These are phyloP conservation scores for Conomelus anceps DNA, from an alignment of 2,888 invertebrate species.

Conservation along the genomic window DNA sequence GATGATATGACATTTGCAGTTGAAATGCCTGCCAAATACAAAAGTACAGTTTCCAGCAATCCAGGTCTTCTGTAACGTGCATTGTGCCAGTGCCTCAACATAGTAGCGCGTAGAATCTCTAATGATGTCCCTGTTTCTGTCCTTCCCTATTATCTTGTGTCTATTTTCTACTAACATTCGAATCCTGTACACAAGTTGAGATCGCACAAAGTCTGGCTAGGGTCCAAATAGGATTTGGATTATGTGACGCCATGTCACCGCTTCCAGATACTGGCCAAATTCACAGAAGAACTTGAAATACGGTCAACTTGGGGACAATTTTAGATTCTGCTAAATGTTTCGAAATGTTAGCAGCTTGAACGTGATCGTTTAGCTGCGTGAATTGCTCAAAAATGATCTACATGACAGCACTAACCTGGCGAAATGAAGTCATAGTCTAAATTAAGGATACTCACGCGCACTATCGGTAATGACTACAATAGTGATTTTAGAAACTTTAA, in stretches of 20 bases:
- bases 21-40: neutral
- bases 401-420: neutral
- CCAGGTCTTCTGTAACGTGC: neutral
- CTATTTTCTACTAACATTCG: neutral
- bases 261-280: neutral
- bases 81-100: no score
- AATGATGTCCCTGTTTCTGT: neutral
- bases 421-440: neutral
- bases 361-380: neutral
- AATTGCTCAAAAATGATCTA: no score
- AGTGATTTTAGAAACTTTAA: no score
- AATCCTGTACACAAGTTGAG: neutral
- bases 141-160: neutral
- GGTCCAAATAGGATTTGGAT: neutral
- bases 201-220: neutral
- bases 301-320: neutral
- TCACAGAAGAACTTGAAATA: neutral
- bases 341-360: neutral
- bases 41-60: neutral
- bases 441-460: neutral
- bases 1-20: neutral
- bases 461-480: no score
- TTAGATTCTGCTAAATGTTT: neutral
- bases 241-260: neutral
- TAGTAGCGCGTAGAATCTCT: neutral